These are phyloP conservation scores for Catamblyrhynchus diadema DNA, from an alignment of 2,797 vertebrate species.

Conservation along the genomic window DNA sequence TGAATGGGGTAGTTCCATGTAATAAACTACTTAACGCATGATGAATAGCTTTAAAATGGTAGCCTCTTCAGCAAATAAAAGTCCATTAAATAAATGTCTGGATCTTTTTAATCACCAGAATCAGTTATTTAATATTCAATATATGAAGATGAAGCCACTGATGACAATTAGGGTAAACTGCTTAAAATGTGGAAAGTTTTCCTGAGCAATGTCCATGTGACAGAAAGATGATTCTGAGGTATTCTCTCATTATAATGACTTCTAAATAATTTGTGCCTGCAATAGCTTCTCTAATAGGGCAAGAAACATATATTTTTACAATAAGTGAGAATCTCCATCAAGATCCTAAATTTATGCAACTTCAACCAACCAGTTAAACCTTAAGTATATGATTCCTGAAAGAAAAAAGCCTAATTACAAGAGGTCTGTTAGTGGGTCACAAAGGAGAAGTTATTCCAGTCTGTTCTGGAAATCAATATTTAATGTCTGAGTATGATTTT, in stretches of 20 bases:
- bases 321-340: background rate
- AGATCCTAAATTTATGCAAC: background rate
- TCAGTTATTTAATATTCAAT: background rate
- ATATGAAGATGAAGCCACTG: background rate
- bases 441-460: background rate
- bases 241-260: background rate
- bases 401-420: background rate
- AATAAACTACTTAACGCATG: constrained; percentile 50
- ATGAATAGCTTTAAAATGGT: constrained; percentile 40
- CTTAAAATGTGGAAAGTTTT: background rate
- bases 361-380: background rate
- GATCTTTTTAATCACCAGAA: background rate
- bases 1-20: constrained; percentile 6
- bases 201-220: background rate
- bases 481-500: background rate
- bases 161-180: background rate
- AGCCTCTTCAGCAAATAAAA: constrained; percentile 1
- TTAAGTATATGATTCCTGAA: background rate
- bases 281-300: background rate
- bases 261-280: background rate
- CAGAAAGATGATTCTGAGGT: background rate
- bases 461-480: background rate
- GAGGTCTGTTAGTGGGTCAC: background rate
- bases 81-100: background rate
- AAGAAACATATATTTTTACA: background rate